These are phyloP conservation scores for Takifugu ocellatus DNA, from an alignment of 2,797 vertebrate species.

Conservation along the genomic window DNA sequence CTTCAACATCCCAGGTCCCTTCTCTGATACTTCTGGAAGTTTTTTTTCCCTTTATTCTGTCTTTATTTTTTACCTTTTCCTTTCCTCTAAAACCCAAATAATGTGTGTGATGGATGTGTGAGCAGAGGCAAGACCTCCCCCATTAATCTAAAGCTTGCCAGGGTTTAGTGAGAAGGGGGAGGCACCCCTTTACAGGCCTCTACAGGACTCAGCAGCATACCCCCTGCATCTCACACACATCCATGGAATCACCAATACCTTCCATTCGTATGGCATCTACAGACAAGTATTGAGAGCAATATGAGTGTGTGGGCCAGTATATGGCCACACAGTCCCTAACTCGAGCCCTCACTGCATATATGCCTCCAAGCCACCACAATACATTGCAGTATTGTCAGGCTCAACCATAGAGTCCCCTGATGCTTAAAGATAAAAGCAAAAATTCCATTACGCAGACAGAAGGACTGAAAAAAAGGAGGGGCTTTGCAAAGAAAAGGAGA, in stretches of 20 bases:
- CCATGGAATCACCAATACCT: slow-evolving; percentile 19
- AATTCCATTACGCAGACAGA: slow-evolving; percentile 54
- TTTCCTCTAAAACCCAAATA: slow-evolving; percentile 78
- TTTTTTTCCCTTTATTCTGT: slow-evolving; percentile 57
- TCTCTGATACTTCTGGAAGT: slow-evolving; percentile 76
- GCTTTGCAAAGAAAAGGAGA: slow-evolving; percentile 52
- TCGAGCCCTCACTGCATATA: slow-evolving; percentile 9
- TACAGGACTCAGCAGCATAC: slow-evolving; percentile 44
- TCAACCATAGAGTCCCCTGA: too few relatives aligned
- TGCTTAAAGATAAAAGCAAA: slow-evolving; percentile 56
- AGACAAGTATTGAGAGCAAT: slow-evolving; percentile 1
- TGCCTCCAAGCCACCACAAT: not conserved
- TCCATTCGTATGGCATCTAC: slow-evolving; percentile 2
- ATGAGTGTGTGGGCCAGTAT: slow-evolving; percentile 9
- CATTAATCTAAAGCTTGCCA: slow-evolving; percentile 68
- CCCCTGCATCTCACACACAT: slow-evolving; percentile 47
- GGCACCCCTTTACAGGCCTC: slow-evolving; percentile 62
- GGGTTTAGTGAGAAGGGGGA: slow-evolving; percentile 38
- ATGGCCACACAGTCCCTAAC: not conserved
- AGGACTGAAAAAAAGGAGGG: slow-evolving; percentile 32
- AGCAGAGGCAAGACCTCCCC: slow-evolving; percentile 76
- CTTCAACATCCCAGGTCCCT: slow-evolving; percentile 46
- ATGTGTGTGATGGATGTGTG: slow-evolving; percentile 79
- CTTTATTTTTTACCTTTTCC: slow-evolving; percentile 54
- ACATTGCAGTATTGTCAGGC: not conserved